Evolutionary conservation across 1,140 invertebrate genomes (phyloP), one percentile per base, ranked within the genome.

Genomic region (Drosophila azteca): DNA sequence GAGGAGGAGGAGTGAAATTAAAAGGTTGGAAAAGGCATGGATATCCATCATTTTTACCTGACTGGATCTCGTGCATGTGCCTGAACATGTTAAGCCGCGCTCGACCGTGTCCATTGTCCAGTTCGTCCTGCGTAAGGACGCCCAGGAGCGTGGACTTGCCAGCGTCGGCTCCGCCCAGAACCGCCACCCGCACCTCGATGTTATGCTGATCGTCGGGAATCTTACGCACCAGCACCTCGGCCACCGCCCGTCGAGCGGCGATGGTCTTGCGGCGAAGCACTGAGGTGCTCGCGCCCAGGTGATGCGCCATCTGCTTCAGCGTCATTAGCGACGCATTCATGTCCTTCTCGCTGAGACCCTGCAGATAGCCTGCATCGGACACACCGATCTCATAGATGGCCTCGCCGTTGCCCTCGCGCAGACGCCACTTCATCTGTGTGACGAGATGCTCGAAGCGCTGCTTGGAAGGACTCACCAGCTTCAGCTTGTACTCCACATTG

Each of bases 361-460:
- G 94, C 69, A 99, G 92, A 26, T 95, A 93, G 1, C 98, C 98
- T 92, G 96, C 97, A 92, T 99, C 98, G 65, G 97, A 96, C 0
- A 99, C 98, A 0, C 98, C 98, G 52, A 99, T 97, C 93, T 98
- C 97, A 93, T 99, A 99, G 74, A 99, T 97, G 0, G 98, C 98
- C 92, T 98, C 97, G 6, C 98, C 98, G 58, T 96, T 95, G 11
- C 97, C 97, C 84, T 97, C 97, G 0, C 96, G 93, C 7, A 97
- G 93, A 11, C 97, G 93, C 97, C 97, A 98, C 93, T 97, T 97
- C 94, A 98, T 94, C 94, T 98, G 97, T 0, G 97, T 97, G 1
- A 98, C 96, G 29, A 98, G 92, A 92, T 97, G 96, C 92, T 98
- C 96, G 90, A 98, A 97, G 50, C 96, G 93, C 77, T 96, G 95